phyloP scores from a whole-genome alignment of 1,140 invertebrate genomes.

The Drosophila watanabei region DNA sequence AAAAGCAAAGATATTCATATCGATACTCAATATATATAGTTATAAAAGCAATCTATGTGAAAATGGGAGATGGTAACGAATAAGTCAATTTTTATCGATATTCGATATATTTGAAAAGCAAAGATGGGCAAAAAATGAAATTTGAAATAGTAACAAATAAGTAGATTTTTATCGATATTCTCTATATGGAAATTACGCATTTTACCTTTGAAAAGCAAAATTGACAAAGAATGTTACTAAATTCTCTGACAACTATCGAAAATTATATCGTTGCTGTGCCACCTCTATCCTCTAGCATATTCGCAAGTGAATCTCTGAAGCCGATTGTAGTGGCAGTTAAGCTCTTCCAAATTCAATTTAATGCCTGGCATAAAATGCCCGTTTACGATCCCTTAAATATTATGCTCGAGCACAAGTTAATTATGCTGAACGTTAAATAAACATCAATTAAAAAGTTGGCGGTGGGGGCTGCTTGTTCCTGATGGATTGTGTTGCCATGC shows the following conservation, averaged over 20 bases:
- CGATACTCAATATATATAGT: too few species aligned
- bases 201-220: too few species aligned
- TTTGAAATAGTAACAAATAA: too few species aligned
- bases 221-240: too few species aligned
- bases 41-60: too few species aligned
- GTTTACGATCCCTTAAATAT: constrained; percentile 81
- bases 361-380: constrained; percentile 74
- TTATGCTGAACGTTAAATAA: constrained; percentile 83
- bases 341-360: constrained; percentile 78
- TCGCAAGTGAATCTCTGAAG: neutral
- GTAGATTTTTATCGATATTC: too few species aligned
- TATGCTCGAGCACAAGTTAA: constrained; percentile 71
- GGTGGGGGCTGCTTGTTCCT: constrained; percentile 8
- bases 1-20: neutral
- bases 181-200: too few species aligned
- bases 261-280: neutral
- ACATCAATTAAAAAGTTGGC: constrained; percentile 79
- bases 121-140: too few species aligned
- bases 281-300: neutral
- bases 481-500: constrained; percentile 61
- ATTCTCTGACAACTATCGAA: neutral
- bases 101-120: too few species aligned
- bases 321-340: constrained; percentile 65
- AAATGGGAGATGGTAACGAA: too few species aligned
- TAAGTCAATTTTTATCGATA: too few species aligned